Evolutionary conservation across 92 coral and sea anemone genomes (phyloP), one percentile per base, ranked within the genome.

Genomic region (Siderastrea siderea): DNA sequence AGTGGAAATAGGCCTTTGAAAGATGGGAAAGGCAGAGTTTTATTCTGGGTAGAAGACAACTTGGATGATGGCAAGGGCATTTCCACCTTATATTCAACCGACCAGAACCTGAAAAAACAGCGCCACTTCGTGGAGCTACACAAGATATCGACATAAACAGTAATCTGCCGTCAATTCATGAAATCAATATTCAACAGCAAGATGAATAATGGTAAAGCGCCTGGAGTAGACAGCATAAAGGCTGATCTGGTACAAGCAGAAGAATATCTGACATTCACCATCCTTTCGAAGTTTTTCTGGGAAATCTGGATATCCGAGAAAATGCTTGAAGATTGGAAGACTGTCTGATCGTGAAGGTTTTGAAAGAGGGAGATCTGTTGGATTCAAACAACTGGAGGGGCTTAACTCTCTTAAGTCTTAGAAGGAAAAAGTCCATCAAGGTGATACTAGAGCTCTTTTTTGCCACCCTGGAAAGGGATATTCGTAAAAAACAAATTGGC

Each of bases 201-300:
- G 47, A 77, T 16, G 14, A 57, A 57, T 6, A 77, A 77, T n/a
- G 81, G 81, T 49, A 77, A 77, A 54, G 81, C 81, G 52, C 81
- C 81, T 44, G 81, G 52, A 43, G 65, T 54, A 43, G 81, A 77
- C 48, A 49, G 48, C 15, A 77, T 77, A 10, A 11, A 26, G 14
- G 68, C 65, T 43, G 67, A 77, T 14, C 17, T 77, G 47, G 45
- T 77, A 57, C n/a, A 65, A 77, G 66, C 46, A 49, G 82, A 15
- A 55, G 50, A 57, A 46, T n/a, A 45, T 19, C 19, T 52, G 19
- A 59, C 3, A 44, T 26, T 26, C 38, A 26, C 38, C 38, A 26
- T 26, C 38, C 38, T 26, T 26, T 26, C 38, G 38, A 26, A 26
- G 38, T 26, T 26, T 26, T 26, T 26, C 38, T 26, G 38, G 38